Percentiles rank a stretch among this genome's conserved stretches.
Conservation (phyloP, 2,113 vertebrate genomes). For the Pseudorasbora parva region DNA sequence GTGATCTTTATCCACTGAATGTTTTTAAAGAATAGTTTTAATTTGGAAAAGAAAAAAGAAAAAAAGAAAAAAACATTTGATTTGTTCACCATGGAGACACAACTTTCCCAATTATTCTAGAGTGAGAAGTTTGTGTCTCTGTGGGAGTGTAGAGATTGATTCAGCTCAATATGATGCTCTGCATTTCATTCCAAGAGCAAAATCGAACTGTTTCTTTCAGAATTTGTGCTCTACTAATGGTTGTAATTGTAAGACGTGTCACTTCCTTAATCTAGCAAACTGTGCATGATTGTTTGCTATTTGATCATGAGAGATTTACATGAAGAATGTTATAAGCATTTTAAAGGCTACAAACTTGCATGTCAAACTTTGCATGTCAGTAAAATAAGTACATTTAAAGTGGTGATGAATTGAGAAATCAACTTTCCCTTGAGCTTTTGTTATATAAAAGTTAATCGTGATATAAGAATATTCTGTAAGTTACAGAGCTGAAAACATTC, state of each 20-base stretch:
- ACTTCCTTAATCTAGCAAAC: neutral
- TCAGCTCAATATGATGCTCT: slow-evolving; percentile 9
- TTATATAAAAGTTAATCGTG: too few relatives aligned
- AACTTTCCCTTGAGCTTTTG: too few relatives aligned
- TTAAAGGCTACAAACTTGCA: neutral
- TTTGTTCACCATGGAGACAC: slow-evolving; percentile 49
- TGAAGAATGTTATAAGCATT: neutral
- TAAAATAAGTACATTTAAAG: too few relatives aligned
- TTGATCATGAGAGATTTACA: neutral
- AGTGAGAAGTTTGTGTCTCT: slow-evolving; percentile 33
- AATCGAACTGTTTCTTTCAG: neutral
- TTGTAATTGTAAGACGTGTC: neutral
- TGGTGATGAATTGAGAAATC: too few relatives aligned
- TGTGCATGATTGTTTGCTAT: neutral
- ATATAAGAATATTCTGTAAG: too few relatives aligned
- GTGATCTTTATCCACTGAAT: neutral
- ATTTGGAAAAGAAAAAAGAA: neutral
- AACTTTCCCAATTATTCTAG: slow-evolving; percentile 40
- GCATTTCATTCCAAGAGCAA: slow-evolving; percentile 28
- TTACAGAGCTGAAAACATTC: too few relatives aligned
- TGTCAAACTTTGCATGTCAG: too few relatives aligned
- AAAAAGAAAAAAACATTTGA: neutral
- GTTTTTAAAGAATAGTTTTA: slow-evolving; percentile 29
- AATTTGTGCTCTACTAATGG: neutral
- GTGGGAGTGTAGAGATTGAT: slow-evolving; percentile 4